A percentile compares a stretch with the other conserved stretches of the same genome.
Conservation (phyloP, 1,140 invertebrate genomes). For the Ostrea edulis region DNA sequence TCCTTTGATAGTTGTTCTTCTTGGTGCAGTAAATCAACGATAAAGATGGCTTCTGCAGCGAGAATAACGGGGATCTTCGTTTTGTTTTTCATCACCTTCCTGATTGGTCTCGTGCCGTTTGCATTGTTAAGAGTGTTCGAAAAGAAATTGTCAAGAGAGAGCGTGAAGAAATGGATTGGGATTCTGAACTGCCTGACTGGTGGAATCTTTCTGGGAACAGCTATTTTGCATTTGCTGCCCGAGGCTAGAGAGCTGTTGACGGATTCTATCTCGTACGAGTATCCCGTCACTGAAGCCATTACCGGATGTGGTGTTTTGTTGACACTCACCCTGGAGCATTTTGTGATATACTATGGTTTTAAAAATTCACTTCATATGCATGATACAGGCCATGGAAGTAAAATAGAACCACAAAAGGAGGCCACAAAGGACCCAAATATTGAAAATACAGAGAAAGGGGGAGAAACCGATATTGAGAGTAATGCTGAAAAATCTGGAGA, state of each 20-base stretch:
- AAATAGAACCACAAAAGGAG: background rate
- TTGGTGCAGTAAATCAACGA: background rate
- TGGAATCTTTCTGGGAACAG: conserved; percentile 82
- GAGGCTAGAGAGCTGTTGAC: conserved; percentile 78
- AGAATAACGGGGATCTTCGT: conserved; percentile 4
- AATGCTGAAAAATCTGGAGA: background rate
- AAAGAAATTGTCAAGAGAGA: background rate
- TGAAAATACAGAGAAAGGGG: background rate
- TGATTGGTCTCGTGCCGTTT: conserved; percentile 14
- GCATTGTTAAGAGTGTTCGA: conserved; percentile 4
- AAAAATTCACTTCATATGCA: background rate
- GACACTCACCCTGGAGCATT: conserved; percentile 81
- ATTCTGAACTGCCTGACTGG: conserved; percentile 80
- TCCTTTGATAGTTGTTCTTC: background rate
- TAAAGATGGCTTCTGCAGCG: background rate
- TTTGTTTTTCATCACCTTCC: conserved; percentile 32
- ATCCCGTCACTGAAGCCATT: conserved; percentile 64
- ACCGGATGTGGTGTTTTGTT: conserved; percentile 82
- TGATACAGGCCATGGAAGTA: background rate
- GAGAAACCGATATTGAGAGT: background rate
- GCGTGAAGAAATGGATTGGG: background rate
- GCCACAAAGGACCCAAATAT: background rate
- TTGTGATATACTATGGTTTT: conserved; percentile 69
- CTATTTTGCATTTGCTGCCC: conserved; percentile 81
- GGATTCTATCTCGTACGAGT: conserved; percentile 46